Evolutionary conservation across 2,113 vertebrate species (phyloP), one percentile per base, ranked within the genome.

Genomic region (Antechinus stuartii): DNA sequence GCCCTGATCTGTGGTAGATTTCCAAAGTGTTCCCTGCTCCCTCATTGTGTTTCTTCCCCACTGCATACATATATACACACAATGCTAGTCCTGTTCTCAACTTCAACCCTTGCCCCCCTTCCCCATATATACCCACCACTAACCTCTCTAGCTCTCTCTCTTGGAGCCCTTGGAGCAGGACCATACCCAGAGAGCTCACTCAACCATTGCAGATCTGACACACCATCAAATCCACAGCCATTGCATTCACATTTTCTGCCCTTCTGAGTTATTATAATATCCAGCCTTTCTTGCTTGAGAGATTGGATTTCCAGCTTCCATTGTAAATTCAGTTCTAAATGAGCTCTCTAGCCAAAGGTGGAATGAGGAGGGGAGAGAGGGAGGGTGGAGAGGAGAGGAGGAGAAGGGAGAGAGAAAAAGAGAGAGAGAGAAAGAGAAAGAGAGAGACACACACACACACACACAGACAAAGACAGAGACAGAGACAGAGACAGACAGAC

Each of bases 271-370:
- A 84, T 95, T 97, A 96, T 95, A 56, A 97, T 97, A 97, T 97
- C 49, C 93, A 97, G 95, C 93, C 91, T 93, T 97, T 97, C 90
- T 95, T 97, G 92, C 92, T 52, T 0, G 0, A 97, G 97, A 97
- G 95, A 97, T 97, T 97, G 97, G 90, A 96, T 95, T 96, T 98
- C 96, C 91, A 97, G 89, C 97, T 97, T 98, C 94, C 95, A 96
- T 93, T 97, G 92, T 54, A 98, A 98, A 97, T 98, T 98, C 95
- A 96, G 95, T 96, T 98, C 93, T 98, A 97, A 98, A 94, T 96
- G 91, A 94, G 8, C 26, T 95, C 47, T 30, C 53, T 92, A 91
- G 90, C 27, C 90, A 25, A 84, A n/a, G 46, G 49, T 46, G 26
- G n/a, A 91, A 95, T 84, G 47, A 89, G 92, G 35, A 90, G 54